Evolutionary conservation across 2,797 vertebrate genomes (phyloP).

Genomic region (Gila robusta): DNA sequence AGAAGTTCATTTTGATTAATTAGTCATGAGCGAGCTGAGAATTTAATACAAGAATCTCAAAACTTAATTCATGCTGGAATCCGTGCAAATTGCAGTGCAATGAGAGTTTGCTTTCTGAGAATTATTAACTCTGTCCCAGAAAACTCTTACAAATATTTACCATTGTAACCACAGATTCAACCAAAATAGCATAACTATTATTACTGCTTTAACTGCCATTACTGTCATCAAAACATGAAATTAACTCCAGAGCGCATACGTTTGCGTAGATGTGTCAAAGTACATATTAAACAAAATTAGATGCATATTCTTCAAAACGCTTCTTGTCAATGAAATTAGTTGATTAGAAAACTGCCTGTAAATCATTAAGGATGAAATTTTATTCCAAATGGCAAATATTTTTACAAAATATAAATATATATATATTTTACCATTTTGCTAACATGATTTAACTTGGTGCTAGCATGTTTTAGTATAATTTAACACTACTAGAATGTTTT

Average conservation of each 20-base stretch:
- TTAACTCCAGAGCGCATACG: neutral
- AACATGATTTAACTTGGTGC: neutral
- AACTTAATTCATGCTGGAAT: neutral
- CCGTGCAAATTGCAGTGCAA: neutral
- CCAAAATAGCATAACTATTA: neutral
- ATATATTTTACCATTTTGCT: neutral
- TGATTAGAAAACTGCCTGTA: neutral
- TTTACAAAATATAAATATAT: neutral
- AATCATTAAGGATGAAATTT: neutral
- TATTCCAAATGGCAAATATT: neutral
- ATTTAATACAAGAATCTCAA: conserved; percentile 7
- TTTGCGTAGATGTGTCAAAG: neutral
- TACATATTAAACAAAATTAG: neutral
- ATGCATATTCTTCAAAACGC: neutral
- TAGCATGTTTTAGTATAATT: neutral
- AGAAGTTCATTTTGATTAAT: conserved; percentile 15
- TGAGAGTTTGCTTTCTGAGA: neutral
- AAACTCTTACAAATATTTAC: neutral
- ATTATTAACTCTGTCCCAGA: neutral
- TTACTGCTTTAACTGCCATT: neutral
- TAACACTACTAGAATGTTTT: neutral
- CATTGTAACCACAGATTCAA: neutral
- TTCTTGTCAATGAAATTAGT: neutral
- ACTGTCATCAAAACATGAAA: neutral
- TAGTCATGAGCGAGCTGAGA: neutral